Evolutionary conservation across 2,113 vertebrate species (phyloP).

Genomic region (Psilopsiagon aurifrons): DNA sequence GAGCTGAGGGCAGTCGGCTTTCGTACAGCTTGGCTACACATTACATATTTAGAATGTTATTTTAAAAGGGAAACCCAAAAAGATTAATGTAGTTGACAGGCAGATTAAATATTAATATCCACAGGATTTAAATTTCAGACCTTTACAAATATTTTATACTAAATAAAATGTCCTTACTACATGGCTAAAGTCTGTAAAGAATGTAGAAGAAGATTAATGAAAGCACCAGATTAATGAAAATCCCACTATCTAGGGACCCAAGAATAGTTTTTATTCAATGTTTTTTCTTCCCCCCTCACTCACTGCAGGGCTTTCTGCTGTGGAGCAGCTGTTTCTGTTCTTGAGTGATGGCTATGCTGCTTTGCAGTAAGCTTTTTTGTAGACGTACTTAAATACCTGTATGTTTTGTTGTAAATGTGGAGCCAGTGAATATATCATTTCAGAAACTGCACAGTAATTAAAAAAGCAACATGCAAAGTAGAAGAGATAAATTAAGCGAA

Average conservation of each 20-base stretch:
- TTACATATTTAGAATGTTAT: neutral
- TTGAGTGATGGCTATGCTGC: neutral
- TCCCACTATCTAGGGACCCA: conserved; percentile 48
- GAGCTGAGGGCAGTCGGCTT: neutral
- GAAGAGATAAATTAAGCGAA: conserved; percentile 25
- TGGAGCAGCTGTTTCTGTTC: neutral
- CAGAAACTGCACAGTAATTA: neutral
- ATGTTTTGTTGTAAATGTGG: neutral
- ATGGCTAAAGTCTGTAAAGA: conserved; percentile 49
- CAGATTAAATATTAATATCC: conserved; percentile 62
- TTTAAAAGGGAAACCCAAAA: neutral
- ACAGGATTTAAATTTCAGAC: conserved; percentile 53
- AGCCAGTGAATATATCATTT: neutral
- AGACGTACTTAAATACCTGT: neutral
- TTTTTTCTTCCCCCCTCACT: neutral
- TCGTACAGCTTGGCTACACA: neutral
- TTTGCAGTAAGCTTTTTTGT: neutral
- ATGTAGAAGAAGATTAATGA: conserved; percentile 44
- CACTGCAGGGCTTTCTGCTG: neutral
- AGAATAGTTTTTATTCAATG: neutral
- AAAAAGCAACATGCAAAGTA: conserved; percentile 16
- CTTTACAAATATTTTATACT: conserved; percentile 27
- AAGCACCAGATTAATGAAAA: conserved; percentile 64
- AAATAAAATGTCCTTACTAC: conserved; percentile 43
- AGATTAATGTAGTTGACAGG: conserved; percentile 43